Evolutionary conservation across 2,888 invertebrate species (phyloP).

Genomic region (Periphyllus acericola): DNA sequence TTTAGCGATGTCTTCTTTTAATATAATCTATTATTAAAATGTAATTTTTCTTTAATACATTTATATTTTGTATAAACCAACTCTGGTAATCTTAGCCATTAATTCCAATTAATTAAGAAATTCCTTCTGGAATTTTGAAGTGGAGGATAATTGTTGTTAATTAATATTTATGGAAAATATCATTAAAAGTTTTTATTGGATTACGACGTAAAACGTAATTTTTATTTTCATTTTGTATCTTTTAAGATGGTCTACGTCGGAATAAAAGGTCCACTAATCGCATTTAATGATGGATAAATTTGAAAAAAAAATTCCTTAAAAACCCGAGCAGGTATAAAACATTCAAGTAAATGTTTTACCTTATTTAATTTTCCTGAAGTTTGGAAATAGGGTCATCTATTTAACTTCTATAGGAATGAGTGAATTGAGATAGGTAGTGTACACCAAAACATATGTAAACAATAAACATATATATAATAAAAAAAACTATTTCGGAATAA

Average conservation of each 20-base stretch:
- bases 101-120: constrained; percentile 23
- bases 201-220: neutral
- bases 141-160: constrained; percentile 33
- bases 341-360: too few species aligned
- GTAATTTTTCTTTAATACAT: neutral
- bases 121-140: constrained; percentile 16
- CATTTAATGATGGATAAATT: neutral
- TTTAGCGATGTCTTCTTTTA: neutral
- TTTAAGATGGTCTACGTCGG: neutral
- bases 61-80: neutral
- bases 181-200: neutral
- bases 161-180: constrained; percentile 42
- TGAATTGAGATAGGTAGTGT: too few species aligned
- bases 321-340: neutral
- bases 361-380: too few species aligned
- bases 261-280: neutral
- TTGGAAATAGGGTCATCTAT: neutral
- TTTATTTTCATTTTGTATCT: neutral
- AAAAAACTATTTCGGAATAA: neutral
- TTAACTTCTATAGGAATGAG: neutral
- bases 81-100: constrained; percentile 1
- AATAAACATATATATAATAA: neutral
- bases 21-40: neutral
- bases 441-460: neutral
- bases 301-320: neutral